Evolutionary conservation across 64 coral and sea anemone genomes (phyloP).

Genomic region (Platygyra sinensis): DNA sequence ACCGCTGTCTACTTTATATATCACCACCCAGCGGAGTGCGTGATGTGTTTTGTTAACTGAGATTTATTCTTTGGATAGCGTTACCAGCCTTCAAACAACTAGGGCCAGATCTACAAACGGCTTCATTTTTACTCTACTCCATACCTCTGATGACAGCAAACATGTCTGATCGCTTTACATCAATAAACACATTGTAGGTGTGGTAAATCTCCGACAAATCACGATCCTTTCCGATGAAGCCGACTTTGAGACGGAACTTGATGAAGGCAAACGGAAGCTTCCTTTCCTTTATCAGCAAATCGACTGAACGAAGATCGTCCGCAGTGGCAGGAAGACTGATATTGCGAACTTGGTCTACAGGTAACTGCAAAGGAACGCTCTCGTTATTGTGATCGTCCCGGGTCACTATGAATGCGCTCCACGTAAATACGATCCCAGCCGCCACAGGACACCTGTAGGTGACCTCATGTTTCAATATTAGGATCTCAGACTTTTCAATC

Average conservation of each 20-base stretch:
- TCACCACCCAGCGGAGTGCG: no score
- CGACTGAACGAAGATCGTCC: conserved; percentile 26
- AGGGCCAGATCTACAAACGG: neutral
- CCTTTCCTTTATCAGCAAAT: conserved; percentile 57
- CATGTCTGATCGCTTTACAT: conserved; percentile 76
- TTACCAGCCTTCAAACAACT: neutral
- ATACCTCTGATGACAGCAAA: conserved; percentile 70
- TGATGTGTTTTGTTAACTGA: no score
- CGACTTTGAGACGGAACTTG: conserved; percentile 60
- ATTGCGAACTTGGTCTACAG: conserved; percentile 1
- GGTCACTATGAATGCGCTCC: conserved; percentile 55
- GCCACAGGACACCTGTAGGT: conserved; percentile 77
- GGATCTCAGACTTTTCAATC: conserved; percentile 66
- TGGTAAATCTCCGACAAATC: conserved; percentile 55
- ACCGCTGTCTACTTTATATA: no score
- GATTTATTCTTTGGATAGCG: no score
- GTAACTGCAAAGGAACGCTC: conserved; percentile 49
- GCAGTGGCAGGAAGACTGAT: conserved; percentile 17
- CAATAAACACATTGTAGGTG: conserved; percentile 51
- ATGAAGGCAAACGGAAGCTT: conserved; percentile 70
- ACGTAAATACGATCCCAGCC: conserved; percentile 62
- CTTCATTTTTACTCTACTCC: neutral
- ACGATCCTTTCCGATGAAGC: conserved; percentile 59
- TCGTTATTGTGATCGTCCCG: conserved; percentile 29
- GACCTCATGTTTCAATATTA: conserved; percentile 41